Evolutionary conservation across 2,113 vertebrate species (phyloP).

Genomic region (Podilymbus podiceps): DNA sequence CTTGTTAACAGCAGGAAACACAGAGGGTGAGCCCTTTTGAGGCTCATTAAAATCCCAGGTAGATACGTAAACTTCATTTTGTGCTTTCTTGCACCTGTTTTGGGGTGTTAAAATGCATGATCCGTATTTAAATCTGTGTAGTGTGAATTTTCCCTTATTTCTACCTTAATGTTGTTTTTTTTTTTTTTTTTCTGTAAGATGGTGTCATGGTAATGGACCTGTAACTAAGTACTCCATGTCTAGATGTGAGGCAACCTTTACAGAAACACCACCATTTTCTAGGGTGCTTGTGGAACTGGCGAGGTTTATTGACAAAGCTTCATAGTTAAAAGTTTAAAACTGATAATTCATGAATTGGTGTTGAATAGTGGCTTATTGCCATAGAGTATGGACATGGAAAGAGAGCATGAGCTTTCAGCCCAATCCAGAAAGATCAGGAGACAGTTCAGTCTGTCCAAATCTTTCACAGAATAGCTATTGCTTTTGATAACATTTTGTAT

Average conservation of each 20-base stretch:
- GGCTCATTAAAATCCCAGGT: neutral
- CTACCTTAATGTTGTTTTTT: neutral
- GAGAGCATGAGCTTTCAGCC: neutral
- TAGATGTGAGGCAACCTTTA: neutral
- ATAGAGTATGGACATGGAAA: neutral
- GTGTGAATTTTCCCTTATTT: neutral
- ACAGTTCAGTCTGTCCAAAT: neutral
- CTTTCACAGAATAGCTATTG: neutral
- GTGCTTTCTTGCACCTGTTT: neutral
- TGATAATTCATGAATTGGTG: neutral
- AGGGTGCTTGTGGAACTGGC: neutral
- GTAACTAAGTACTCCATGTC: neutral
- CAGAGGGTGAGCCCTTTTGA: neutral
- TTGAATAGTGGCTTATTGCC: neutral
- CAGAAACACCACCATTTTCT: neutral
- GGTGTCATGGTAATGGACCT: neutral
- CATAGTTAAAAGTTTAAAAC: neutral
- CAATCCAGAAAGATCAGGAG: neutral
- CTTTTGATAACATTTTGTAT: neutral
- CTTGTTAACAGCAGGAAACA: slow-evolving; percentile 20
- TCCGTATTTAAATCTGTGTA: neutral
- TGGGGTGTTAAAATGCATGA: neutral
- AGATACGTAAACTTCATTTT: neutral
- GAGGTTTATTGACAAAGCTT: neutral
- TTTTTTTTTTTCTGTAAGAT: neutral